These are phyloP conservation scores for Neomonachus schauinslandi DNA, from an alignment of 2,113 vertebrate genomes.

Conservation along the genomic window DNA sequence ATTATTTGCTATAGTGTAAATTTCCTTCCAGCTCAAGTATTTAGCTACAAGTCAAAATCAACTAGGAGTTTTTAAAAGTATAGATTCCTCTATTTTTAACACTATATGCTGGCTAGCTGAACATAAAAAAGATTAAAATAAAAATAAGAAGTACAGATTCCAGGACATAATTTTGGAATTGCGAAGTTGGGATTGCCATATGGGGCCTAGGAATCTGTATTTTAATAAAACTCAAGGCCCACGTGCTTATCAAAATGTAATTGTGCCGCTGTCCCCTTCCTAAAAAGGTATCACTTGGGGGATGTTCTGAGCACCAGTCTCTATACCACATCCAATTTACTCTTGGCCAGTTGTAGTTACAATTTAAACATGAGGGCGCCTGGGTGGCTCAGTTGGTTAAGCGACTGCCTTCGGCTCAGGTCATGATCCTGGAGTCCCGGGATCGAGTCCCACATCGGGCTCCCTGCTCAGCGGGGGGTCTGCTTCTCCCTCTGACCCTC, in stretches of 20 bases:
- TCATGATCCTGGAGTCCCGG: too few species aligned
- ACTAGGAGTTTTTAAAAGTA: not conserved
- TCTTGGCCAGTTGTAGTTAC: not conserved
- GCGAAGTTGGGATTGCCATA: not conserved
- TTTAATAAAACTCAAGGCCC: not conserved
- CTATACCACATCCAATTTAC: not conserved
- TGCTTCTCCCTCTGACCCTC: too few species aligned
- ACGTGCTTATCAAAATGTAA: not conserved
- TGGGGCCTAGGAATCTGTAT: not conserved
- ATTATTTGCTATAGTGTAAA: not conserved
- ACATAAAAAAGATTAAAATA: not conserved
- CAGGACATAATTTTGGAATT: not conserved
- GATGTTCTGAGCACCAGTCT: not conserved
- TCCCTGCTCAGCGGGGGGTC: too few species aligned
- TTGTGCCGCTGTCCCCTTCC: not conserved
- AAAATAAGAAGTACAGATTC: not conserved
- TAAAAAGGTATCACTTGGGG: not conserved
- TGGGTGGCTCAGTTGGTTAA: too few species aligned
- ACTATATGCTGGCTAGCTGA: not conserved
- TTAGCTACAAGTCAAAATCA: not conserved
- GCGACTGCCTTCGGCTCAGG: too few species aligned
- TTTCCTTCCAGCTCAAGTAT: not conserved
- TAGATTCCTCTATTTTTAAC: not conserved
- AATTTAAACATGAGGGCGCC: not conserved
- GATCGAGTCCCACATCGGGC: too few species aligned